These are phyloP conservation scores for Lethrus apterus DNA, from an alignment of 1,140 invertebrate species.

Conservation along the genomic window DNA sequence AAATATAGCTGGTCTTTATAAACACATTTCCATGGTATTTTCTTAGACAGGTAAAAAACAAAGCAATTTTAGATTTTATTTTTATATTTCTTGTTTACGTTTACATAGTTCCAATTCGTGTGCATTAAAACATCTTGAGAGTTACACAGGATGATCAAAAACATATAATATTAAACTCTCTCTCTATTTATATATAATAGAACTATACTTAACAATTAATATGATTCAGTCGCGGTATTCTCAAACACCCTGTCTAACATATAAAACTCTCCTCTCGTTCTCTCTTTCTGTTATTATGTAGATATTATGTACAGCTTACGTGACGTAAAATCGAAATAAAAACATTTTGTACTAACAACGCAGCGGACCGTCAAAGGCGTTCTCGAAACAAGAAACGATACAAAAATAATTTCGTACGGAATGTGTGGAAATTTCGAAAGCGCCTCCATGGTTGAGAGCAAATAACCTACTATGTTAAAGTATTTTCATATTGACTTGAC, in stretches of 20 bases:
- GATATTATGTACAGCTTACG: neutral
- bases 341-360: slow-evolving; percentile 9
- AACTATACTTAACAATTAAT: too few species aligned
- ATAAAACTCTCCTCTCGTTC: slow-evolving; percentile 3
- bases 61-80: slow-evolving; percentile 8
- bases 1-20: too few species aligned
- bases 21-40: too few species aligned
- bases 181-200: neutral
- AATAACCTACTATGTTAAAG: too few species aligned
- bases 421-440: too few species aligned
- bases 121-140: too few species aligned
- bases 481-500: too few species aligned
- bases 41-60: slow-evolving; percentile 5
- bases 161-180: neutral
- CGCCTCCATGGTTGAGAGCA: too few species aligned
- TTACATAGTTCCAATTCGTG: too few species aligned
- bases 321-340: slow-evolving; percentile 2
- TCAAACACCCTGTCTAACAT: slow-evolving; percentile 10
- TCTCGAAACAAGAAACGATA: slow-evolving; percentile 1
- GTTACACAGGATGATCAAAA: slow-evolving; percentile 10
- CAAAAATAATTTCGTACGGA: slow-evolving; percentile 9
- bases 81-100: too few species aligned
- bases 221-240: slow-evolving; percentile 1
- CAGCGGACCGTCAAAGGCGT: neutral
- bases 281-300: slow-evolving; percentile 8